Evolutionary conservation across 2,888 invertebrate genomes (phyloP), one percentile per base, ranked within the genome.

Genomic region (Entomobrya multifasciata): DNA sequence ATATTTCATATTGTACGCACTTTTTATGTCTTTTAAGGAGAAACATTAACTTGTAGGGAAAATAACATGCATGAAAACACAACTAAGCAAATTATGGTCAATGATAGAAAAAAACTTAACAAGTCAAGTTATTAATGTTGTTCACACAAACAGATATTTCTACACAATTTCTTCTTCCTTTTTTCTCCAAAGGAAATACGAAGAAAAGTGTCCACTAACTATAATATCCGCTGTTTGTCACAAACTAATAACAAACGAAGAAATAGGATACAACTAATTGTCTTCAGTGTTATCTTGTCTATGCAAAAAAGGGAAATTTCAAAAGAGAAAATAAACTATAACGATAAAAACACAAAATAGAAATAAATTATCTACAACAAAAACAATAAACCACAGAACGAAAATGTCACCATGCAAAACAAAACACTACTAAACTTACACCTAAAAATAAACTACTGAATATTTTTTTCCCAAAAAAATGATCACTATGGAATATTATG

Each of bases 251-350:
- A 52, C 72, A 36, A 8, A 52, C 72, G 8, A 8, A 72, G 72
- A 47, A 72, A 72, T 72, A 49, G 25, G 72, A 72, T 72, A 72
- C 49, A 72, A 57, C 17, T 20, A 57, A 72, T 72, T 72, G 72
- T 49, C 47, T 70, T 72, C 72, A 49, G 25, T 72, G 49, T 49
- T 3, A n/a, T n/a, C n/a, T n/a, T n/a, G n/a, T n/a, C n/a, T n/a
- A n/a, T n/a, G n/a, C n/a, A n/a, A n/a, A n/a, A 17, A 52, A 27
- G 72, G 72, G 52, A 52, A 72, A 72, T 72, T 49, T 52, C n/a
- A 25, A 27, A 49, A 72, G 49, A 52, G 49, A 72, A 72, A 72
- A 27, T 72, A 72, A 72, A 72, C 72, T n/a, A n/a, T n/a, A n/a
- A 72, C 49, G 49, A n/a, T 27, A 72, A 49, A 11, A 72, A 72